Evolutionary conservation across 2,888 invertebrate genomes (phyloP), one percentile per base, ranked within the genome.

Genomic region (Meganola albula): DNA sequence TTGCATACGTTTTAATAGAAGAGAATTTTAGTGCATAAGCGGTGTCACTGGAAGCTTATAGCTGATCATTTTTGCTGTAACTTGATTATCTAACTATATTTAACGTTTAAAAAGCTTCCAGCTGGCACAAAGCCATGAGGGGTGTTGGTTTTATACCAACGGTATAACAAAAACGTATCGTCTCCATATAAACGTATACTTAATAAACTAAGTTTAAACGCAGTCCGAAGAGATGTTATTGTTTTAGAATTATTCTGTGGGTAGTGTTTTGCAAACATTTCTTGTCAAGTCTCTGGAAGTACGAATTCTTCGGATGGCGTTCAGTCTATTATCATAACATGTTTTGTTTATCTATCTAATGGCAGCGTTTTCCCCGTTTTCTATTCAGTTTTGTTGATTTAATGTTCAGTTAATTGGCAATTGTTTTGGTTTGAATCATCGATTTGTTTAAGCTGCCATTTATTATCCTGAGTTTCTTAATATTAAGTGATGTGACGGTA

Each of bases 91-190:
- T 46, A 60, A 57, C 54, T 58, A 59, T 65, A 67, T 72, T 72
- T 61, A 53, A 58, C 48, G 51, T 62, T 58, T 57, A 60, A 73
- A 74, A 80, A 78, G 72, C 82, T 83, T 84, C 80, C 77, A 83
- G 75, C 63, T 74, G 79, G 72, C 85, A 74, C 66, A 67, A 79
- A 79, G 85, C 85, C 85, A 83, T 67, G 53, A 82, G 85, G 85
- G 85, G 85, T 85, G 84, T 85, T 84, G 85, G 84, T 83, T 83
- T 58, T 63, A 71, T 75, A 75, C 73, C 74, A 76, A 75, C 76
- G 71, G 71, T 73, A 66, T 56, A 65, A 72, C 74, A 74, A 75
- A 80, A 82, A 78, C 66, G 85, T 85, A 85, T 85, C 85, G 85
- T 83, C 63, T 79, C 85, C 78, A 84, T 76, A 80, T 56, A 67